phyloP scores from a whole-genome alignment of 2,113 vertebrate genomes.

The Pteropus alecto region DNA sequence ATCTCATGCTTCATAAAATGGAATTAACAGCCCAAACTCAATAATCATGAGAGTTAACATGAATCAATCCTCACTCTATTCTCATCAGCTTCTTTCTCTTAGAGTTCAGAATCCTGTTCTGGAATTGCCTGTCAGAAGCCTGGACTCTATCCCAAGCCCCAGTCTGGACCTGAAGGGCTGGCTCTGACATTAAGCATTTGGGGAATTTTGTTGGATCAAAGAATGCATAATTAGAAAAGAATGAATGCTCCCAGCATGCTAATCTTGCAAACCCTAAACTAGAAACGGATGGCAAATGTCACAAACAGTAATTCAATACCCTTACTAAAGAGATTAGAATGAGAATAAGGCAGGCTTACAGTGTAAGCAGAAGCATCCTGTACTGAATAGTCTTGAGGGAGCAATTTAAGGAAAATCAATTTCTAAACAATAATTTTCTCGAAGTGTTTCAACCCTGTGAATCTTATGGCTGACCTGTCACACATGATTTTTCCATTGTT shows the following conservation, averaged over 20 bases:
- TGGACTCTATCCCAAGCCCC: background rate
- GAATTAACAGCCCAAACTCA: background rate
- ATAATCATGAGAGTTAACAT: background rate
- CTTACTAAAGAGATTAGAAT: background rate
- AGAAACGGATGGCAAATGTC: constrained; percentile 8
- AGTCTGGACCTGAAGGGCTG: background rate
- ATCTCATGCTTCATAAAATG: background rate
- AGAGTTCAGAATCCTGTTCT: background rate
- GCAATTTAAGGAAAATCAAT: constrained; percentile 2
- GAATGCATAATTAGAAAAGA: constrained; percentile 48
- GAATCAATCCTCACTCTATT: background rate
- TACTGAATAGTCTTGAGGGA: background rate
- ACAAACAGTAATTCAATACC: constrained; percentile 4
- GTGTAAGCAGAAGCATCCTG: background rate
- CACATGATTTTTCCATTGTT: background rate
- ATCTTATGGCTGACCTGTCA: background rate
- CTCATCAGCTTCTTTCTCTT: background rate
- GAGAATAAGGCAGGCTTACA: background rate
- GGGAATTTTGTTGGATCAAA: constrained; percentile 29
- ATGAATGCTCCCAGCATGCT: background rate
- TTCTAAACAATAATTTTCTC: constrained; percentile 13
- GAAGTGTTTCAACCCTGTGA: background rate
- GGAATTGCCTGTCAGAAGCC: background rate
- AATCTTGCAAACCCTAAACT: constrained; percentile 41
- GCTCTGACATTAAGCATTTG: background rate